Base-by-base conservation (phyloP, 2,888 invertebrate species). In the Xanthostigma xanthostigma region DNA sequence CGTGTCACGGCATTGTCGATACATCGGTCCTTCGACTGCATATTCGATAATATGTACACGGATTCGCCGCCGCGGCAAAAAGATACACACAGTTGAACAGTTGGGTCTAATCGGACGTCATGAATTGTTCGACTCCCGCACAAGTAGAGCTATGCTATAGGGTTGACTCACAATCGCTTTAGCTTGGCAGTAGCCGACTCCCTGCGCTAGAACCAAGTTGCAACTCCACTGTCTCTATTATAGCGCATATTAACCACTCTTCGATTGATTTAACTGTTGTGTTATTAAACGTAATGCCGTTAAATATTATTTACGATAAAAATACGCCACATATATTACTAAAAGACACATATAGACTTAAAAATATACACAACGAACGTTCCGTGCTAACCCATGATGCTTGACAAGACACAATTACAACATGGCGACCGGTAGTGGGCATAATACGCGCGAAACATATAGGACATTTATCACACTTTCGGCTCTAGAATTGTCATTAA, bases 141-240 rank as follows among this genome's bases (percentile, higher is more conserved):
- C 65, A 61, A 64, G 65, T 66, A 66, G 27, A 27, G 27, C 27
- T 27, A 27, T 27, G 48, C 48, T 48, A 43, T 48, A 64, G 57
- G 54, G 55, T 55, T 55, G 55, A 52, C 61, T 60, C 58, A 60
- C 61, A 60, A 62, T 64, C 61, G 61, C 60, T 61, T 27, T 27
- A 57, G 60, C 58, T 59, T 58, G 61, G 60, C 61, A 62, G 62
- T 62, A 61, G 62, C 64, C 67, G 64, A 68, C 68, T 69, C 68
- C 69, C 69, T 66, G 68, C 66, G 66, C 66, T 67, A 64, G 59
- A 64, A 64, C 67, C 64, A 67, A 66, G 66, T 67, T 66, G 66
- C 65, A 65, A 62, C 64, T 64, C 60, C 64, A 61, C 62, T 62
- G 61, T 60, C 63, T 61, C 62, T 59, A 64, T 60, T 63, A 66